Evolutionary conservation across 2,797 vertebrate genomes (phyloP).

Genomic region (Melopsittacus undulatus): DNA sequence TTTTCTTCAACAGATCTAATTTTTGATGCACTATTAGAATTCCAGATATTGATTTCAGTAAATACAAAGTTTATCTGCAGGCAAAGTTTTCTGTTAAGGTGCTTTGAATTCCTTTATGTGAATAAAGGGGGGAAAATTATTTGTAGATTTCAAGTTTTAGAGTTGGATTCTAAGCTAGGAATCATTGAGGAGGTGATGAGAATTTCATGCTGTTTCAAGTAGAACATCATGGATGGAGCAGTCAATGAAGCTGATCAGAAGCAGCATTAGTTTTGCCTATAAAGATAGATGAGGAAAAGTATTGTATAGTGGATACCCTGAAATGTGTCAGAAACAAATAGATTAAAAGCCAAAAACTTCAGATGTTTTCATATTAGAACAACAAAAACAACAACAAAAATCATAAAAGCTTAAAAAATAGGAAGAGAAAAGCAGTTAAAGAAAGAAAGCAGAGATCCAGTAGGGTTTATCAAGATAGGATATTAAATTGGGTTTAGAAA

Average conservation of each 20-base stretch:
- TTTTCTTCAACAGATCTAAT: neutral
- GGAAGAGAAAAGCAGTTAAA: conserved; percentile 38
- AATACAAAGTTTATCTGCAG: neutral
- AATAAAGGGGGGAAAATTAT: neutral
- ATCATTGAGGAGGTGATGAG: neutral
- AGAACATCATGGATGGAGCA: neutral
- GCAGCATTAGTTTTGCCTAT: neutral
- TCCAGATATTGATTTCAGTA: neutral
- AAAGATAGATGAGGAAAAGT: conserved; percentile 15
- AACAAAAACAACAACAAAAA: neutral
- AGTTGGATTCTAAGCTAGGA: neutral
- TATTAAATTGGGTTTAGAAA: conserved; percentile 61
- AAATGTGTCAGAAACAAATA: neutral
- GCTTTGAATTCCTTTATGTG: neutral
- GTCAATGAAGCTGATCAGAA: conserved; percentile 23
- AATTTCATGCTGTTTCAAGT: conserved; percentile 24
- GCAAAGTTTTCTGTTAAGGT: neutral
- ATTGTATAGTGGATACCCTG: neutral
- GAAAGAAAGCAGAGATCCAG: conserved; percentile 27
- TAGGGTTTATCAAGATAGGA: conserved; percentile 52
- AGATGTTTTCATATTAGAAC: conserved; percentile 10
- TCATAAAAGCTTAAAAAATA: neutral
- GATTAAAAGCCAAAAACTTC: neutral
- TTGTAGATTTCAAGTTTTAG: neutral
- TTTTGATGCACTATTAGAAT: neutral